A percentile compares a stretch with the other conserved stretches of the same genome.
Evolutionary conservation across 2,797 vertebrate species (phyloP).

Genomic region (Pipistrellus pygmaeus): DNA sequence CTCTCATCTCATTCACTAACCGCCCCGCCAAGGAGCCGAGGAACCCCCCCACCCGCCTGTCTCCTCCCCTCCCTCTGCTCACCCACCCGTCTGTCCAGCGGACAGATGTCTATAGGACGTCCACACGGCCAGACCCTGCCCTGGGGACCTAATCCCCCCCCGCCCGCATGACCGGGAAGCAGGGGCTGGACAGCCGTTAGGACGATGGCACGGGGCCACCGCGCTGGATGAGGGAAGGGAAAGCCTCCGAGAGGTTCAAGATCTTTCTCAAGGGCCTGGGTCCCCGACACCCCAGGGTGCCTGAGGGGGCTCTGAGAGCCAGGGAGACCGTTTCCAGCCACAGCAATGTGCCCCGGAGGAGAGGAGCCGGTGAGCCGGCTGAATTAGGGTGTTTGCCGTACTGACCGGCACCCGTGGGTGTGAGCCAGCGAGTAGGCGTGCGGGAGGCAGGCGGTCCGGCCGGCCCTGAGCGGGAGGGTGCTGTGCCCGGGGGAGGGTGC

Average conservation of each 20-base stretch:
- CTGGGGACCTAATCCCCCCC: background rate
- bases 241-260: background rate
- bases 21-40: rapidly evolving
- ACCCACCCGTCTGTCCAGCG: background rate
- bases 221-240: background rate
- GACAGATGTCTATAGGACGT: background rate
- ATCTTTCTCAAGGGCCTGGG: background rate
- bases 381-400: background rate
- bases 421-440: rapidly evolving
- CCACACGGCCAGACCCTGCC: background rate
- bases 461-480: background rate
- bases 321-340: rapidly evolving
- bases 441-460: rapidly evolving
- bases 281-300: background rate
- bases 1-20: rapidly evolving
- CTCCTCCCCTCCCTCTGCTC: rapidly evolving
- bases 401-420: rapidly evolving
- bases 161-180: background rate
- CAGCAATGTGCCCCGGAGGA: rapidly evolving
- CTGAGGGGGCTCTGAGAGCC: background rate
- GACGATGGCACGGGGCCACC: rapidly evolving
- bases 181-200: too few species aligned
- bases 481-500: background rate
- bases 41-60: rapidly evolving
- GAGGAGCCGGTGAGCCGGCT: background rate